A percentile compares a stretch with the other conserved stretches of the same genome.
Evolutionary conservation across 2,113 vertebrate species (phyloP).

Genomic region (Scytalopus superciliaris): DNA sequence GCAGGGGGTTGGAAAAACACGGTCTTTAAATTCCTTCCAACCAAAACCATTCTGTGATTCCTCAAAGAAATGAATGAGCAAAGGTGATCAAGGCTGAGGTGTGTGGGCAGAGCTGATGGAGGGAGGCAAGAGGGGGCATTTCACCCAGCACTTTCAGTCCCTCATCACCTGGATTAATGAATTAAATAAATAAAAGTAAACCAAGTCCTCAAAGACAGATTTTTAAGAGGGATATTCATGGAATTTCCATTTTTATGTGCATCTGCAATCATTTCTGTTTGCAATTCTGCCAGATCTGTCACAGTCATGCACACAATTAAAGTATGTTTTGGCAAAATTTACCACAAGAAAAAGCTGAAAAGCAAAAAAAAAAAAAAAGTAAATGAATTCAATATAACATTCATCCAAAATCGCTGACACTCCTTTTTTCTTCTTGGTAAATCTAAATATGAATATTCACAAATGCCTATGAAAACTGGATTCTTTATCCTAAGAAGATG

Average conservation of each 20-base stretch:
- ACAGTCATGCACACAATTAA: background rate
- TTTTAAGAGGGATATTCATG: background rate
- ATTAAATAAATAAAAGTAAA: background rate
- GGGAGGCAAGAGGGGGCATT: background rate
- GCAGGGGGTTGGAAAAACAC: background rate
- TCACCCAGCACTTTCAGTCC: background rate
- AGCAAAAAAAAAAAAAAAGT: background rate
- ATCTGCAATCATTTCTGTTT: background rate
- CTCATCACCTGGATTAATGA: background rate
- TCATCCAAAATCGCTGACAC: background rate
- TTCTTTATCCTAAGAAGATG: background rate
- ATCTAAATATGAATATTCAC: constrained; percentile 3
- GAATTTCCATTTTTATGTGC: background rate
- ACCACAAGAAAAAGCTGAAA: background rate
- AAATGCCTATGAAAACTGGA: background rate
- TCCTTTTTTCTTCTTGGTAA: background rate
- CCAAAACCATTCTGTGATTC: background rate
- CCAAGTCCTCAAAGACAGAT: background rate
- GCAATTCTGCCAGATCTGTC: background rate
- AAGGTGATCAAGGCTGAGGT: background rate
- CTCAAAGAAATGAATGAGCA: background rate
- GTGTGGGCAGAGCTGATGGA: background rate
- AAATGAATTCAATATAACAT: background rate
- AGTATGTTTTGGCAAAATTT: constrained; percentile 5
- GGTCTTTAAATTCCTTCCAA: background rate